Evolutionary conservation across 2,113 vertebrate species (phyloP).

Genomic region (Mastomys coucha): DNA sequence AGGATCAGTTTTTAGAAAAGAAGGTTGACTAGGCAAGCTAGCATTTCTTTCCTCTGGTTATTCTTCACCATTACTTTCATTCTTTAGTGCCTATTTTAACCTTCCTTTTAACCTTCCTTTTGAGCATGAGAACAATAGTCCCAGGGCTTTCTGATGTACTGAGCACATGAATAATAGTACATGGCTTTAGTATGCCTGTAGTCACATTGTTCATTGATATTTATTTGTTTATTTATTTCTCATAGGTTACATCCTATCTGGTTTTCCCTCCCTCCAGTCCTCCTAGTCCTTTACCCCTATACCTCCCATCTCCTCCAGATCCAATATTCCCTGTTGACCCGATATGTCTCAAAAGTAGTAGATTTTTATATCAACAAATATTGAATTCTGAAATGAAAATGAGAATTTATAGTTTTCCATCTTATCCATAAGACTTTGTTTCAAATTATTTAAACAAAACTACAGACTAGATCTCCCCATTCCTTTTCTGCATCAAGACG

Average conservation of each 20-base stretch:
- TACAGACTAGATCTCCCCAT: not conserved
- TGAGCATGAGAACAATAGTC: not conserved
- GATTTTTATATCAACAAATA: not conserved
- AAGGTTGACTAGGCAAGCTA: not conserved
- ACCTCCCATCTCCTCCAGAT: not conserved
- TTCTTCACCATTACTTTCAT: not conserved
- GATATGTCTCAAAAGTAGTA: not conserved
- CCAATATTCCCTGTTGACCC: not conserved
- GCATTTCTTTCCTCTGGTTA: not conserved
- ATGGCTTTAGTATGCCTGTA: not conserved
- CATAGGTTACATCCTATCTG: not conserved
- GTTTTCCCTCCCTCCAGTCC: not conserved
- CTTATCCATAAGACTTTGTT: not conserved
- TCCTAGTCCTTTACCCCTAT: not conserved
- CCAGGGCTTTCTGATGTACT: too few relatives aligned
- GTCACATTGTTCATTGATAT: not conserved
- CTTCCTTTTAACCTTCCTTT: too few relatives aligned
- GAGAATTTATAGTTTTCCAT: too few relatives aligned
- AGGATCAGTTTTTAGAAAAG: not conserved
- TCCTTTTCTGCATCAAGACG: not conserved
- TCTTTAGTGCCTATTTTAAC: not conserved
- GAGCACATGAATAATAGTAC: accelerated
- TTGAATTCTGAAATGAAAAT: not conserved
- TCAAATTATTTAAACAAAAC: not conserved
- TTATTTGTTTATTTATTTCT: not conserved